Percentiles rank a stretch among this genome's conserved stretches.
These are phyloP conservation scores for Helicolenus hilgendorfi DNA, from an alignment of 2,797 vertebrate genomes.

Conservation along the genomic window DNA sequence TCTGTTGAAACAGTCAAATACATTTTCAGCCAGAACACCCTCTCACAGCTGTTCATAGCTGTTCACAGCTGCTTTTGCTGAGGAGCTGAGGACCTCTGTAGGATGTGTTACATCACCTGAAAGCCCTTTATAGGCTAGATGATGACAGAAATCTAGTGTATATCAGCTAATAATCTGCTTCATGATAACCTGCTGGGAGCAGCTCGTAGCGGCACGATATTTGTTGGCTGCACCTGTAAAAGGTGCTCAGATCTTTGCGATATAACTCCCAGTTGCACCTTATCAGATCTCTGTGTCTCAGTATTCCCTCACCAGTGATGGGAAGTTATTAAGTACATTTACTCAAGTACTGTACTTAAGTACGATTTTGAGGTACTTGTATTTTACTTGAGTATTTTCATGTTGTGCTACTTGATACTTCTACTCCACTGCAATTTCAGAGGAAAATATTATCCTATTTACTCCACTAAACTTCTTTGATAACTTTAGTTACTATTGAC, in stretches of 20 bases:
- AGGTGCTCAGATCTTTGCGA: background rate
- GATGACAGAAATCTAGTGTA: background rate
- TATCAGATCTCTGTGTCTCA: conserved; percentile 9
- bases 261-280: conserved; percentile 10
- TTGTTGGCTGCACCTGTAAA: background rate
- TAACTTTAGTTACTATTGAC: too few species aligned
- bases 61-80: conserved; percentile 31
- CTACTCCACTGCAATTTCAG: too few species aligned
- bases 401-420: too few species aligned
- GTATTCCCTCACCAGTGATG: background rate
- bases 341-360: background rate
- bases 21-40: background rate
- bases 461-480: too few species aligned
- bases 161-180: conserved; percentile 2
- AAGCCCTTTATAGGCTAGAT: background rate
- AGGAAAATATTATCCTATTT: too few species aligned
- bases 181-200: background rate
- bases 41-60: conserved; percentile 45
- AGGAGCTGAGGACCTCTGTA: background rate
- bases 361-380: too few species aligned
- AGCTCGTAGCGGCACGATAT: background rate
- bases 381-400: background rate
- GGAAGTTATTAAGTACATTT: background rate
- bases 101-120: conserved; percentile 29
- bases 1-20: background rate